phyloP scores from a whole-genome alignment of 1,140 invertebrate genomes.

The Mycetomoellerius zeteki region DNA sequence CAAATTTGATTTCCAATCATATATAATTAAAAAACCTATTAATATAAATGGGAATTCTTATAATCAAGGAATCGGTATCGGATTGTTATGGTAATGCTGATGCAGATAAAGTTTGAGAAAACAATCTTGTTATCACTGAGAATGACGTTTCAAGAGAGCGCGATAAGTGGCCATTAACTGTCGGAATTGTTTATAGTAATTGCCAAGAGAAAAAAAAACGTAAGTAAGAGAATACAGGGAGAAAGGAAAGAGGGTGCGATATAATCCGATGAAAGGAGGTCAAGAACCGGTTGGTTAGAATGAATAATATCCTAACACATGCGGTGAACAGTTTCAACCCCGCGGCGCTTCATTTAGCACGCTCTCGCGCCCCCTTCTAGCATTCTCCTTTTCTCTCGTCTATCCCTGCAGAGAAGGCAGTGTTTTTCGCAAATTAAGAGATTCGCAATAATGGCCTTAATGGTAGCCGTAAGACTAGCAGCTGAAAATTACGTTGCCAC shows the following conservation, averaged over 20 bases:
- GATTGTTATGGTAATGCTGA: background rate
- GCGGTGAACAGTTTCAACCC: constrained; percentile 71
- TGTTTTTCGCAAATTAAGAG: constrained; percentile 86
- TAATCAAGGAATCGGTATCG: background rate
- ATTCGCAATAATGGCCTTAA: constrained; percentile 86
- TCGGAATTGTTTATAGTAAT: constrained; percentile 65
- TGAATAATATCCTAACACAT: constrained; percentile 74
- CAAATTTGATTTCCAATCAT: background rate
- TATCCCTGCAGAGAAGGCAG: constrained; percentile 71
- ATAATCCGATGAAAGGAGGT: constrained; percentile 47
- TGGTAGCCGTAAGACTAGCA: constrained; percentile 78
- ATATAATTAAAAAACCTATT: background rate
- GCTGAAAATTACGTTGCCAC: constrained; percentile 84
- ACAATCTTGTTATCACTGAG: constrained; percentile 11
- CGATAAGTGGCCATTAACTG: constrained; percentile 39
- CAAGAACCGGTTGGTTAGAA: constrained; percentile 63
- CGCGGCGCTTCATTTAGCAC: constrained; percentile 64
- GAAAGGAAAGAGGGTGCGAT: constrained; percentile 28
- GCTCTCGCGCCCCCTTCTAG: background rate
- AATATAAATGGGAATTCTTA: background rate
- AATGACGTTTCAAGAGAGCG: background rate
- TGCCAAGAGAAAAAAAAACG: constrained; percentile 1
- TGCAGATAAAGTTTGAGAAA: constrained; percentile 8
- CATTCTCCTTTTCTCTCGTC: background rate
- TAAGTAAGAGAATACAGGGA: background rate